Evolutionary conservation across 23 tunicate species (phyloP), one percentile per base, ranked within the genome.

Genomic region (Ascidia mentula): DNA sequence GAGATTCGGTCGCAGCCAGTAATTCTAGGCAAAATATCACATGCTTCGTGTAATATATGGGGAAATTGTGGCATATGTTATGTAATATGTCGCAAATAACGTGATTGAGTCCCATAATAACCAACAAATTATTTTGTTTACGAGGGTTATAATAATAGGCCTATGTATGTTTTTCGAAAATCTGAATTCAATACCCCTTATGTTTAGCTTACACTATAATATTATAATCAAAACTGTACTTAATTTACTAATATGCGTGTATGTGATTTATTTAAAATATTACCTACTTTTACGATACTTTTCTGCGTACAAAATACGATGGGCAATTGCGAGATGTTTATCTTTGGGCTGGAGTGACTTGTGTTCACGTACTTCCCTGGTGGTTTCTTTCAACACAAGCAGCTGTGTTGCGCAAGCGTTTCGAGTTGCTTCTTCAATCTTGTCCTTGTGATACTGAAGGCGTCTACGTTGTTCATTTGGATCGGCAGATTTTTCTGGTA

Each of bases 281-380:
- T 1, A n/a, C 59, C 39, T 42, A 75, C 79, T 75, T 75, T 75
- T 75, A 32, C 79, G 37, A 33, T 75, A 75, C 38, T 75, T 75
- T 12, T 75, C 79, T 12, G 26, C 24, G 59, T 75, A 75, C 59
- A 75, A 75, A 37, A 75, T 75, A 6, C 79, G 60, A 75, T 75
- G 79, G 26, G 79, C 79, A 9, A 31, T 75, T 26, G 20, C 31
- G 13, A 75, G 38, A 15, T 75, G 26, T 3, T 32, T 38, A 13
- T 70, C 74, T 70, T 70, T 34, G 1, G 37, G 74, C 37, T 70
- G 65, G 13, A 53, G 37, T 18, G 13, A 70, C 1, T 30, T 9
- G 39, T 6, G 31, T 70, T 70, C 74, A 20, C 74, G 74, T 3
- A 34, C 18, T 70, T 70, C 74, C 38, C 74, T 26, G 74, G 38